Base-by-base conservation (phyloP, 2,113 vertebrate genomes). In the Glaucomys volans region DNA sequence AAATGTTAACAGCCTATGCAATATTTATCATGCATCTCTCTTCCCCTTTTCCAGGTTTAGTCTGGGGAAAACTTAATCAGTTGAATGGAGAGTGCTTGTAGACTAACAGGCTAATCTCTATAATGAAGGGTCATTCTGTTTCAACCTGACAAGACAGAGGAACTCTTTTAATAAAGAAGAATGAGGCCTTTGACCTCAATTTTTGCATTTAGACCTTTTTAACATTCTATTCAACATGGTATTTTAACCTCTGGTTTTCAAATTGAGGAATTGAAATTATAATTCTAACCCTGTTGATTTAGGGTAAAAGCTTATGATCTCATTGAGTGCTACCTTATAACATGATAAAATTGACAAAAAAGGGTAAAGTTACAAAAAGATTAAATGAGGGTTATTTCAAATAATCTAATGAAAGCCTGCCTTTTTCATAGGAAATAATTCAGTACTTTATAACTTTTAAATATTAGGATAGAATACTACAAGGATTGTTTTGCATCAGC, bases 131-230 rank as follows among this genome's bases (percentile, higher is more conserved):
- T 97, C 97, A 98, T 67, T 90, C 28, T 94, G 72, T 96, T 97
- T 98, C 96, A 96, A 86, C 75, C 52, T 91, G 87, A 84, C 97
- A 98, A 98, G 95, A 97, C 7, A 96, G 88, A 97, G 37, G 20
- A 94, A 97, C 90, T 94, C 11, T 94, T 88, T 83, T 83, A 71
- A 97, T 92, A 71, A 97, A 91, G 75, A 98, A 92, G 98, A 97
- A 98, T 97, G 97, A 98, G 98, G 98, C 98, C 97, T 95, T 93
- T 97, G 98, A 98, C 98, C 98, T 94, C 98, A 98, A 98, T 98
- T 98, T 95, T 98, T 98, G 97, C 97, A 98, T 97, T 98, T 97
- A 98, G 90, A 97, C 64, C 90, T 98, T 96, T 97, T 97, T 90
- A 97, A 96, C 98, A 98, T 97, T 96, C 87, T 97, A 96, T 84